Conservation (phyloP, 1,140 invertebrate genomes). For the Neodiprion virginianus region DNA sequence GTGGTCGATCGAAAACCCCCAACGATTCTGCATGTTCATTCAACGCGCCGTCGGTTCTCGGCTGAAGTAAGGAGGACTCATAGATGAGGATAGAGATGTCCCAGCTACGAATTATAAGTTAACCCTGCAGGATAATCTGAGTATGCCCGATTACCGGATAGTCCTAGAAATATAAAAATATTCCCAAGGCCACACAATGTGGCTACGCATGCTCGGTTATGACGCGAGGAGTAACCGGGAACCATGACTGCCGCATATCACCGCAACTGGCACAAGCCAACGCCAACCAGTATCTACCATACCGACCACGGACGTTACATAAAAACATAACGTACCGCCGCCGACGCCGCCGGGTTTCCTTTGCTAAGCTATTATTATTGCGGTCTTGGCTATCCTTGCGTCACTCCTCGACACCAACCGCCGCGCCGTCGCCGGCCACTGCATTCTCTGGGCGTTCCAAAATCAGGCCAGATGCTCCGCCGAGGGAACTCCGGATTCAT, state of each 20-base stretch:
- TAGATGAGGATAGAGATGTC: background rate
- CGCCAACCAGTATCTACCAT: background rate
- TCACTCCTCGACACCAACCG: background rate
- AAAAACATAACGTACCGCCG: constrained; percentile 7
- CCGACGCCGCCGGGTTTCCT: constrained; percentile 8
- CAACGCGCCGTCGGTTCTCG: too few species aligned
- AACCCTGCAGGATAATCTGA: background rate
- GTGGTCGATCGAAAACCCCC: too few species aligned
- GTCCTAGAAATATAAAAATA: constrained; percentile 3
- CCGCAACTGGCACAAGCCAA: background rate
- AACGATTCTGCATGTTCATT: too few species aligned
- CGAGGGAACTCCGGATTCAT: background rate
- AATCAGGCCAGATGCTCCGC: background rate
- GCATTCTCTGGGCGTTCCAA: background rate
- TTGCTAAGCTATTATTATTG: constrained; percentile 14
- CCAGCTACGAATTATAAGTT: background rate
- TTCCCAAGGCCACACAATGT: constrained; percentile 12
- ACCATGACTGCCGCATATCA: background rate
- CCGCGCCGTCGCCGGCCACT: background rate
- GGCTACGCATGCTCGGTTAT: background rate
- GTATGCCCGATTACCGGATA: background rate
- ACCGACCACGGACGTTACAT: background rate
- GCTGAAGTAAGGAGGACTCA: background rate
- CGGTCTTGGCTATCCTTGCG: constrained; percentile 1
- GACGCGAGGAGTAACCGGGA: background rate